Conservation (phyloP, 2,797 vertebrate species). For the Tapera naevia region DNA sequence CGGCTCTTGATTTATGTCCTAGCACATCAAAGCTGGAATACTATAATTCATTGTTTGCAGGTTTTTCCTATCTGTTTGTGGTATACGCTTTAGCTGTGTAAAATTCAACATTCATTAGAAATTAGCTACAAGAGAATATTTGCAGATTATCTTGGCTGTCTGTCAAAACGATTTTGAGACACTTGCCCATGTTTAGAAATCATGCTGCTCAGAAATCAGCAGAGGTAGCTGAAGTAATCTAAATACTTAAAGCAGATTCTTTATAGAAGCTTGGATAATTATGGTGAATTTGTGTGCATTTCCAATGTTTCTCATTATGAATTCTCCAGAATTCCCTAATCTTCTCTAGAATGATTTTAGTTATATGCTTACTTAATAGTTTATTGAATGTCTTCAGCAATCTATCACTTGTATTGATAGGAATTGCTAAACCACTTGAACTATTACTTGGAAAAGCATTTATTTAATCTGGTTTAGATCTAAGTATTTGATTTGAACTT, state of each 20-base stretch:
- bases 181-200: not conserved
- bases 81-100: not conserved
- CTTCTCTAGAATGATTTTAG: not conserved
- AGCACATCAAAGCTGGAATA: not conserved
- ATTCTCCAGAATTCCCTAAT: not conserved
- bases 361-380: not conserved
- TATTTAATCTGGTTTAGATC: not conserved
- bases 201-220: not conserved
- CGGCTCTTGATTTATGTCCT: slow-evolving; percentile 13
- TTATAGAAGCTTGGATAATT: not conserved
- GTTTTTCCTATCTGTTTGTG: not conserved
- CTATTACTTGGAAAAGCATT: not conserved
- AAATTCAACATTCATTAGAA: not conserved
- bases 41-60: not conserved
- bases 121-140: not conserved
- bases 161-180: not conserved
- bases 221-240: not conserved
- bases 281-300: not conserved
- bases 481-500: not conserved
- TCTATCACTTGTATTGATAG: not conserved
- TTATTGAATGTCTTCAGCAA: not conserved
- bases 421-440: not conserved
- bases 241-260: not conserved
- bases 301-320: not conserved
- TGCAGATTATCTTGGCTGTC: not conserved